Percentiles rank a stretch among this genome's conserved stretches.
Evolutionary conservation across 2,888 invertebrate genomes (phyloP).

Genomic region (Kuschelorhynchus macadamiae): DNA sequence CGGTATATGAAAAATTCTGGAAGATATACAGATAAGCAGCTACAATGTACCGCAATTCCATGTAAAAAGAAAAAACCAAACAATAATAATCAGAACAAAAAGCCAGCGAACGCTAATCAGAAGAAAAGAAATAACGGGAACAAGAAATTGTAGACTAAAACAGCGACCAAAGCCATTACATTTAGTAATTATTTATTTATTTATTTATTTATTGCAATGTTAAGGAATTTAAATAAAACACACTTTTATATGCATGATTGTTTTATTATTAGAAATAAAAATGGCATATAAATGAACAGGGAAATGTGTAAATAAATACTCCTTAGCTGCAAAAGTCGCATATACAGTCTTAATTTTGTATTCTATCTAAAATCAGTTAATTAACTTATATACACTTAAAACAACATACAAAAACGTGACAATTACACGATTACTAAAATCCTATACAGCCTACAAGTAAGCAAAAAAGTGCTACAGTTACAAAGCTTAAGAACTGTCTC

Average conservation of each 20-base stretch:
- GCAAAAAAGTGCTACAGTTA: slow-evolving; percentile 28
- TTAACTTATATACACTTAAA: slow-evolving; percentile 51
- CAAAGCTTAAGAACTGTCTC: no score
- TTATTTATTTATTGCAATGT: slow-evolving; percentile 60
- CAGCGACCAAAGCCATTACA: slow-evolving; percentile 58
- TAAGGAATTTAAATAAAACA: slow-evolving; percentile 30
- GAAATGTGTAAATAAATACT: slow-evolving; percentile 62
- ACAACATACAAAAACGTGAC: slow-evolving; percentile 49
- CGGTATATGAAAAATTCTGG: slow-evolving; percentile 63
- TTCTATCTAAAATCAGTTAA: slow-evolving; percentile 60
- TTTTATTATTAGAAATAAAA: slow-evolving; percentile 62
- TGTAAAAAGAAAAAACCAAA: slow-evolving; percentile 59
- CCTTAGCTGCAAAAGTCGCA: slow-evolving; percentile 61
- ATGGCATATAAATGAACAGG: slow-evolving; percentile 60
- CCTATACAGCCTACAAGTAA: slow-evolving; percentile 39
- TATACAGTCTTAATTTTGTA: slow-evolving; percentile 66
- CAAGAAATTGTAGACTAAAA: slow-evolving; percentile 54
- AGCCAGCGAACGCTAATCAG: background rate
- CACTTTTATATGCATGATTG: slow-evolving; percentile 54
- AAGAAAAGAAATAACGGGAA: slow-evolving; percentile 29
- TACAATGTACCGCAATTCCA: slow-evolving; percentile 65
- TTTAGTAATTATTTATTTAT: slow-evolving; percentile 53
- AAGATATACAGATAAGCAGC: slow-evolving; percentile 63
- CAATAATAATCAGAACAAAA: slow-evolving; percentile 15
- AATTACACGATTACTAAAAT: slow-evolving; percentile 55